A percentile compares a stretch with the other conserved stretches of the same genome.
phyloP scores from a whole-genome alignment of 2,888 invertebrate genomes.

The Caenorhabditis sp. region DNA sequence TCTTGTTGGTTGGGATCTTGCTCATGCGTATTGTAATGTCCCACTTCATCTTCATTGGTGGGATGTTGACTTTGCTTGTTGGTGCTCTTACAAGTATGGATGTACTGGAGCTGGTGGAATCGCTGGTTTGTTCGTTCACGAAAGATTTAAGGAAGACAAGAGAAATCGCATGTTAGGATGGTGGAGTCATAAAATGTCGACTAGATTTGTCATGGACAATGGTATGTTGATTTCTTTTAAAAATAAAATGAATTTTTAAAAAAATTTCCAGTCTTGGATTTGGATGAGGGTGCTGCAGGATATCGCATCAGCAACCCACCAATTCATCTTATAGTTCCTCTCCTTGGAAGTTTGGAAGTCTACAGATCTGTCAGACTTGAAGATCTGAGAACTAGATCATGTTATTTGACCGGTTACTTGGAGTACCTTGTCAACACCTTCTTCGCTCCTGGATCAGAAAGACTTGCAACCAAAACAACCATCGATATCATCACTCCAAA shows the following conservation, averaged over 20 bases:
- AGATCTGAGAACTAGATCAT: slow-evolving; percentile 73
- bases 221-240: slow-evolving; percentile 64
- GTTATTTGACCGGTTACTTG: slow-evolving; percentile 75
- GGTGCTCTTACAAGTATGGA: slow-evolving; percentile 75
- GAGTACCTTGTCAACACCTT: slow-evolving; percentile 71
- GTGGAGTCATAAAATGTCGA: slow-evolving; percentile 75
- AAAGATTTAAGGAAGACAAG: slow-evolving; percentile 66
- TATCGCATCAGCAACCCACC: slow-evolving; percentile 76
- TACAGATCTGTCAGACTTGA: slow-evolving; percentile 74
- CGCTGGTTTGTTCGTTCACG: slow-evolving; percentile 75
- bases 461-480: slow-evolving; percentile 48
- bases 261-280: slow-evolving; percentile 69
- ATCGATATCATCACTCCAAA: slow-evolving; percentile 75
- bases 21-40: slow-evolving; percentile 77
- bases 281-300: slow-evolving; percentile 73
- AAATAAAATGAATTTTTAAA: neutral
- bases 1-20: slow-evolving; percentile 76
- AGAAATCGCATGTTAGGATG: slow-evolving; percentile 75
- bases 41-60: slow-evolving; percentile 75
- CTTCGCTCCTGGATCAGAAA: slow-evolving; percentile 46
- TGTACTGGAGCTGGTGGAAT: slow-evolving; percentile 71
- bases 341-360: slow-evolving; percentile 74
- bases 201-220: slow-evolving; percentile 73
- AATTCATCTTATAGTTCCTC: slow-evolving; percentile 73
- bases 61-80: slow-evolving; percentile 77